A percentile compares a stretch with the other conserved stretches of the same genome.
phyloP scores from a whole-genome alignment of 1,140 invertebrate genomes.

The Thereuonema tuberculata region DNA sequence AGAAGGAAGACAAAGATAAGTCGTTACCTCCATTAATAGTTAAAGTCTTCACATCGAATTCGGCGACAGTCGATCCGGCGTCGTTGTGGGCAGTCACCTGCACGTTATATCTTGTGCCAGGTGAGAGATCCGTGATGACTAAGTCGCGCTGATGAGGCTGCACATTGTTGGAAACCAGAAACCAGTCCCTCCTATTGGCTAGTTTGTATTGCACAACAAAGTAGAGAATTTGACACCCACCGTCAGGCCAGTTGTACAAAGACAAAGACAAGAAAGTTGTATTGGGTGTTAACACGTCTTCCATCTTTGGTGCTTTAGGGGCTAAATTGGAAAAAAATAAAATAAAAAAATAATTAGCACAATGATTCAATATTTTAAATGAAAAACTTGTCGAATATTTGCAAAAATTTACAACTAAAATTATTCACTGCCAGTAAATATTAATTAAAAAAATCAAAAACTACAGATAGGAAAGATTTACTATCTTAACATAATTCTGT shows the following conservation, averaged over 20 bases:
- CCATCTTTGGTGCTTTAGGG: slow-evolving; percentile 69
- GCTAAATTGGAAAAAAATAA: slow-evolving; percentile 72
- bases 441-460: too few species aligned
- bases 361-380: too few species aligned
- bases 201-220: slow-evolving; percentile 93
- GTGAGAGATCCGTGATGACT: slow-evolving; percentile 75
- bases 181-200: slow-evolving; percentile 59
- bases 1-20: too few species aligned
- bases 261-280: slow-evolving; percentile 76
- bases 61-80: slow-evolving; percentile 81
- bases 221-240: slow-evolving; percentile 87
- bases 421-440: too few species aligned
- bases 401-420: too few species aligned
- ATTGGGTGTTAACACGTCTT: slow-evolving; percentile 78
- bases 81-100: slow-evolving; percentile 90
- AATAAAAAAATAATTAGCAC: not conserved
- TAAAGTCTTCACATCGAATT: slow-evolving; percentile 90
- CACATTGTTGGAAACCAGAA: slow-evolving; percentile 81
- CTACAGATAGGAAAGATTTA: too few species aligned
- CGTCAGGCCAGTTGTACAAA: slow-evolving; percentile 82
- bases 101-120: slow-evolving; percentile 78
- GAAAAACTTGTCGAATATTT: too few species aligned
- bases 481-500: too few species aligned
- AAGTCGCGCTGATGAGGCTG: slow-evolving; percentile 71
- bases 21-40: slow-evolving; percentile 86